Conservation (phyloP, 2,888 invertebrate species). For the Acleris literana region DNA sequence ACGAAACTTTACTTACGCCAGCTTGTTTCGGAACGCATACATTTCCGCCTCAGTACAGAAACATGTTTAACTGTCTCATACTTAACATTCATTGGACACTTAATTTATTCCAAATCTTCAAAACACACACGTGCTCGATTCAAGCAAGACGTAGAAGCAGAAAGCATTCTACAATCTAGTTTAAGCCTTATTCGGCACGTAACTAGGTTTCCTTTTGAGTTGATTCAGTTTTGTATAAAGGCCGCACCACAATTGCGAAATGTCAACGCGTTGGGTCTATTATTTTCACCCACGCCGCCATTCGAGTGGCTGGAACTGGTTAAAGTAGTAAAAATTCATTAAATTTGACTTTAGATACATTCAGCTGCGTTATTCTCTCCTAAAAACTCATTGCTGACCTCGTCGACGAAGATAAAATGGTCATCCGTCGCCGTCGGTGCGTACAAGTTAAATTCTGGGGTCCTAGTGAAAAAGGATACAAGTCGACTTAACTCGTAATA, state of each 20-base stretch:
- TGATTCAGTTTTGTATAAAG: constrained; percentile 7
- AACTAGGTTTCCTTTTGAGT: constrained; percentile 1
- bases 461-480: too few relatives aligned
- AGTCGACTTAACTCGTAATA: too few relatives aligned
- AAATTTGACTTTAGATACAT: constrained; percentile 9
- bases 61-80: constrained; percentile 5
- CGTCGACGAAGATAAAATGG: too few relatives aligned
- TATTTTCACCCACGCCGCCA: constrained; percentile 72
- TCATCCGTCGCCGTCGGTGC: too few relatives aligned
- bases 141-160: constrained; percentile 12
- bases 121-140: constrained; percentile 28
- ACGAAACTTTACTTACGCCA: too few relatives aligned
- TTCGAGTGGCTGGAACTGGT: constrained; percentile 44
- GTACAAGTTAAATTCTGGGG: too few relatives aligned
- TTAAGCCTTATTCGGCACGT: constrained; percentile 4
- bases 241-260: constrained; percentile 60
- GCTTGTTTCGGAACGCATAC: too few relatives aligned
- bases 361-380: neutral
- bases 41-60: too few relatives aligned
- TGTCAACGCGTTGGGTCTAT: constrained; percentile 68
- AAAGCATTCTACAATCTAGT: neutral
- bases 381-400: too few relatives aligned
- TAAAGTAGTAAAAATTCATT: constrained; percentile 32
- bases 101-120: constrained; percentile 31
- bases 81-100: constrained; percentile 17